Evolutionary conservation across 1,140 invertebrate genomes (phyloP).

Genomic region (Aphidius gifuensis): DNA sequence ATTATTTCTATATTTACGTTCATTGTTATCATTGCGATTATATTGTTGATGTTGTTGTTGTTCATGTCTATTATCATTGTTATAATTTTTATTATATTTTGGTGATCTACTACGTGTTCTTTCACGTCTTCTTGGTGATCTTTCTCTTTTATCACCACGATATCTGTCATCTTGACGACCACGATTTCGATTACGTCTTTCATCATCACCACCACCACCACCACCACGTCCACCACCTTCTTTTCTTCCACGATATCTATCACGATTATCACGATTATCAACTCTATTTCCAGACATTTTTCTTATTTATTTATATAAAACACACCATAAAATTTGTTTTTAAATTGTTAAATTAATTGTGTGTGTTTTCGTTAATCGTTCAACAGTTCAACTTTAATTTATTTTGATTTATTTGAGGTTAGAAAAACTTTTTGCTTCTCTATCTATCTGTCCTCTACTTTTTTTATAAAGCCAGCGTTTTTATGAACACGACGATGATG

Average conservation of each 20-base stretch:
- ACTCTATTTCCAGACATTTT: conserved; percentile 15
- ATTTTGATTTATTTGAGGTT: too few relatives aligned
- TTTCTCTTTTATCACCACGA: conserved; percentile 30
- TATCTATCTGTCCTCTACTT: too few relatives aligned
- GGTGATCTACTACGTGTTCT: conserved; percentile 21
- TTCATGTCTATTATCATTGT: conserved; percentile 25
- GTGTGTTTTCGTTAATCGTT: too few relatives aligned
- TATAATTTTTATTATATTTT: neutral
- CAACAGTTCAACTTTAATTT: too few relatives aligned
- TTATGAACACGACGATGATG: too few relatives aligned
- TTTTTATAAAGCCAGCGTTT: too few relatives aligned
- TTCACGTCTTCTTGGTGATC: conserved; percentile 24
- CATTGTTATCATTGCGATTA: conserved; percentile 16
- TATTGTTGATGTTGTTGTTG: neutral
- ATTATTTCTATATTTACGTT: conserved; percentile 22
- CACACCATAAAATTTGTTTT: too few relatives aligned
- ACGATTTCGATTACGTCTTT: conserved; percentile 27
- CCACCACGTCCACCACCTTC: neutral
- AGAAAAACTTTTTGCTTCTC: too few relatives aligned
- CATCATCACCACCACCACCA: conserved; percentile 8
- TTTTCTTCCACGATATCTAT: conserved; percentile 10
- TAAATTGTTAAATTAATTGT: too few relatives aligned
- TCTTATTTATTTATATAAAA: neutral
- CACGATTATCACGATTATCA: conserved; percentile 14
- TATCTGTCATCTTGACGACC: conserved; percentile 32